Evolutionary conservation across 2,888 invertebrate species (phyloP).

Genomic region (Crioceris asparagi): DNA sequence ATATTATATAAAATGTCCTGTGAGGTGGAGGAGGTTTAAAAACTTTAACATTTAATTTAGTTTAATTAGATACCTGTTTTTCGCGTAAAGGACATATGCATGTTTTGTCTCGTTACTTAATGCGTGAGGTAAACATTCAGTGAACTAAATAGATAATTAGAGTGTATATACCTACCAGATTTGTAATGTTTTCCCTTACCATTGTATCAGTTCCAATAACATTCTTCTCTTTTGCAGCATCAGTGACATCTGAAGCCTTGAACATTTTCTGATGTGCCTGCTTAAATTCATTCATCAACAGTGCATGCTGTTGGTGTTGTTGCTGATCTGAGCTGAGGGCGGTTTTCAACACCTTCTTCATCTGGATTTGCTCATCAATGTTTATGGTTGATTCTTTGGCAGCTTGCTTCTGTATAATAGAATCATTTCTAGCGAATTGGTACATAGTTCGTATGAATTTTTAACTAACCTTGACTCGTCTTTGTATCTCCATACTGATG

Average conservation of each 20-base stretch:
- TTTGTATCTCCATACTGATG: slow-evolving; percentile 57
- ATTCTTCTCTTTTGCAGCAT: slow-evolving; percentile 11
- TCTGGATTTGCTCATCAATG: slow-evolving; percentile 36
- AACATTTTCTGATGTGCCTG: slow-evolving; percentile 84
- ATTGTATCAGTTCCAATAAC: slow-evolving; percentile 14
- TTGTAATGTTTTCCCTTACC: slow-evolving; percentile 10
- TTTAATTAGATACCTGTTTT: no score
- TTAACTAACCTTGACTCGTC: slow-evolving; percentile 36
- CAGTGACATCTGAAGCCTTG: slow-evolving; percentile 28
- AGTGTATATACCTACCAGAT: no score
- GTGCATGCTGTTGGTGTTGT: slow-evolving; percentile 54
- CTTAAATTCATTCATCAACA: slow-evolving; percentile 83
- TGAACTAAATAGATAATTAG: no score
- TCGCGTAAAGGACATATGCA: no score
- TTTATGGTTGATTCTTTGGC: slow-evolving; percentile 20
- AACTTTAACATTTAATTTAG: no score
- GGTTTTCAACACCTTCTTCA: slow-evolving; percentile 37
- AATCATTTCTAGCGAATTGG: not conserved
- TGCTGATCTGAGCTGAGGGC: slow-evolving; percentile 52
- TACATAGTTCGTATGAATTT: not conserved
- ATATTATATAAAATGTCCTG: no score
- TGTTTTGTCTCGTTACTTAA: no score
- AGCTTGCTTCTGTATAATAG: slow-evolving; percentile 27
- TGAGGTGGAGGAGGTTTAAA: no score
- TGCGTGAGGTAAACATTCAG: no score